Percentiles rank a stretch among this genome's conserved stretches.
phyloP scores from a whole-genome alignment of 2,113 vertebrate species.

The Python bivittatus region DNA sequence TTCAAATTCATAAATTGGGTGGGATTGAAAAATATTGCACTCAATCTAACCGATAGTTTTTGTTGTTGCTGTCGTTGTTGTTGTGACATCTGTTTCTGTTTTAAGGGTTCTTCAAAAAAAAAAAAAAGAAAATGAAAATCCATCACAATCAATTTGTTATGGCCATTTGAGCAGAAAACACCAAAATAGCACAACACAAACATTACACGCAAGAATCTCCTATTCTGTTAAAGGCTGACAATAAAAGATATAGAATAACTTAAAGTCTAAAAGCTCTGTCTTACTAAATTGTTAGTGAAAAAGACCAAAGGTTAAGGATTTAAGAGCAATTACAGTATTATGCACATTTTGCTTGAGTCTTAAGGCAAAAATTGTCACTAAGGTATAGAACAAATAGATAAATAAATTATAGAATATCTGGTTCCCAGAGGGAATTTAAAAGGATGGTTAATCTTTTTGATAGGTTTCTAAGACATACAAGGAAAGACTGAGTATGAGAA shows the following conservation, averaged over 20 bases:
- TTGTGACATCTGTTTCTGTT: no score
- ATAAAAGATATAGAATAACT: neutral
- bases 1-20: no score
- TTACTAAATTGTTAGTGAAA: neutral
- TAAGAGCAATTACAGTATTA: conserved; percentile 2
- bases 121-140: no score
- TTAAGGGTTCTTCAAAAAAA: no score
- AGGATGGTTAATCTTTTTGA: neutral
- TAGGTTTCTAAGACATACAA: conserved; percentile 14
- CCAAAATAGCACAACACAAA: neutral
- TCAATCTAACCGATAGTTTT: no score
- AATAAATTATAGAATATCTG: neutral
- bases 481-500: neutral
- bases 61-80: no score
- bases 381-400: neutral
- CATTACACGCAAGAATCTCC: neutral
- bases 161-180: neutral
- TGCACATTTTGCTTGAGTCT: neutral
- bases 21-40: no score
- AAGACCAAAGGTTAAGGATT: neutral
- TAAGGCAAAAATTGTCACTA: neutral
- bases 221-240: neutral
- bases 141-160: neutral
- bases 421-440: neutral
- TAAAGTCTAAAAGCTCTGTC: neutral